Conservation (phyloP, 1,140 invertebrate genomes). For the Solenopsis invicta region DNA sequence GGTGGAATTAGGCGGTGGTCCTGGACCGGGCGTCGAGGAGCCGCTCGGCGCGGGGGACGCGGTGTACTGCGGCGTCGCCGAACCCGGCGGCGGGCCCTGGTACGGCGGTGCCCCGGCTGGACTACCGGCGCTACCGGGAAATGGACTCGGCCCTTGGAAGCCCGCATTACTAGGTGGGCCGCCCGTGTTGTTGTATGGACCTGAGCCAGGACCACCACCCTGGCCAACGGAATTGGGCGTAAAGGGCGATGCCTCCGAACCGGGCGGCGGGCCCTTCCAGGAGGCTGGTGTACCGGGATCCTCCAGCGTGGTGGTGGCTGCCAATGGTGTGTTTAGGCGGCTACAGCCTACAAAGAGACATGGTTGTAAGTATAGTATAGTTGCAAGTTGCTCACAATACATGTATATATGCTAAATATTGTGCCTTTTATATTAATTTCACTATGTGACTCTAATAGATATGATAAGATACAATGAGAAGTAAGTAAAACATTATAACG, state of each 20-base stretch:
- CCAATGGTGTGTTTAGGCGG: conserved; percentile 89
- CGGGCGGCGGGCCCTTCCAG: conserved; percentile 90
- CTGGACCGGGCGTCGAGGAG: conserved; percentile 91
- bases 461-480: neutral
- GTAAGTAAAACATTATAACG: neutral
- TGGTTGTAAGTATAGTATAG: neutral
- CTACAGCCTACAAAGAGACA: conserved; percentile 87
- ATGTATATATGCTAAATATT: too few species aligned
- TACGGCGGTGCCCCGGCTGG: conserved; percentile 89
- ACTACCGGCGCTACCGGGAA: conserved; percentile 89
- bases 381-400: neutral
- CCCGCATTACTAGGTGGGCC: conserved; percentile 87
- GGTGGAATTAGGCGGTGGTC: conserved; percentile 88
- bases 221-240: conserved; percentile 87
- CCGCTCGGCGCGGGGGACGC: conserved; percentile 92
- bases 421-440: conserved; percentile 7
- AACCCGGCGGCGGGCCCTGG: conserved; percentile 90
- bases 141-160: conserved; percentile 89
- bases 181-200: conserved; percentile 87
- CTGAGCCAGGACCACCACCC: conserved; percentile 82
- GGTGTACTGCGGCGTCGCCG: conserved; percentile 91
- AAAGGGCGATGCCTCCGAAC: conserved; percentile 89
- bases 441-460: too few species aligned
- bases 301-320: conserved; percentile 90
- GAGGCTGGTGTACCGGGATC: conserved; percentile 89